Evolutionary conservation across 2,113 vertebrate genomes (phyloP).

Genomic region (Oostethus manadensis): DNA sequence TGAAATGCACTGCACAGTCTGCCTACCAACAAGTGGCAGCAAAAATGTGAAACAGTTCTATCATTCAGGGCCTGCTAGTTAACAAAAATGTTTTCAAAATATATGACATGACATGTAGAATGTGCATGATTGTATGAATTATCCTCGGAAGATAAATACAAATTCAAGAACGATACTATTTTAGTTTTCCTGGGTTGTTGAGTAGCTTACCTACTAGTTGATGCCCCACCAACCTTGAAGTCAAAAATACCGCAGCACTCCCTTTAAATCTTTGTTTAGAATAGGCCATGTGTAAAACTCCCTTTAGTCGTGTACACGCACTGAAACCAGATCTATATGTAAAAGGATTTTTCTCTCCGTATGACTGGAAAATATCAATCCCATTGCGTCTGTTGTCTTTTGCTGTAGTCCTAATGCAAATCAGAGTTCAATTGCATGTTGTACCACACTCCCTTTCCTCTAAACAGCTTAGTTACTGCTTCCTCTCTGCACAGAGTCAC

Average conservation of each 20-base stretch:
- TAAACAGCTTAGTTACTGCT: constrained; percentile 16
- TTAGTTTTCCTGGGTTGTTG: neutral
- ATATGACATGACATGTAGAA: neutral
- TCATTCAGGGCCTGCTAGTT: too few relatives aligned
- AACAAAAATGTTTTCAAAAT: neutral
- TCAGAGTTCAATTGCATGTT: constrained; percentile 40
- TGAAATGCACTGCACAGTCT: too few relatives aligned
- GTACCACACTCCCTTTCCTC: constrained; percentile 17
- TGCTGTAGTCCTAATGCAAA: constrained; percentile 45
- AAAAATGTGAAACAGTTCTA: too few relatives aligned
- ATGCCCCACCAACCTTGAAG: neutral
- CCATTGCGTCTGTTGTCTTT: constrained; percentile 32
- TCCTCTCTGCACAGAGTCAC: constrained; percentile 2
- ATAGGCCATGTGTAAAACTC: constrained; percentile 27
- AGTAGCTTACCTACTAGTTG: neutral
- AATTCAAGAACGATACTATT: too few relatives aligned
- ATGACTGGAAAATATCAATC: constrained; percentile 45
- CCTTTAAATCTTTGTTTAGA: constrained; percentile 25
- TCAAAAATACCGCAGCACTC: neutral
- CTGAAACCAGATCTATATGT: constrained; percentile 55
- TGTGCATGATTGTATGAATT: neutral
- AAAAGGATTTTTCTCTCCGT: constrained; percentile 40
- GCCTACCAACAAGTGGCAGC: too few relatives aligned
- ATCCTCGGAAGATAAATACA: neutral
- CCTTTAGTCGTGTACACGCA: constrained; percentile 36